These are phyloP conservation scores for Pangasius krempfi DNA, from an alignment of 2,797 vertebrate species.

Conservation along the genomic window DNA sequence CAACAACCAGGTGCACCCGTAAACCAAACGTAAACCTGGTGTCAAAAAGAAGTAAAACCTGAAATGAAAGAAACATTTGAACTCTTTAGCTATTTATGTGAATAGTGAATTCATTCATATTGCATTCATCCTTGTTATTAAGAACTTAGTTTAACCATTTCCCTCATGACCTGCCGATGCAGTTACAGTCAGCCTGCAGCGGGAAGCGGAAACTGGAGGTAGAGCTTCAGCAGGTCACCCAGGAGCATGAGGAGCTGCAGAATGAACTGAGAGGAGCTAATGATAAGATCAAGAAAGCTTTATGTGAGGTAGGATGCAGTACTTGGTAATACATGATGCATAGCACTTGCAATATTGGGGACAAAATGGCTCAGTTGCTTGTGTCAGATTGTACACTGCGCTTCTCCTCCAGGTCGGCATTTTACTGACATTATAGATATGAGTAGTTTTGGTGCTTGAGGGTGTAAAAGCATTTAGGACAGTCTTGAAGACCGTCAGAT, in stretches of 20 bases:
- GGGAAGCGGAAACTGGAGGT: constrained; percentile 85
- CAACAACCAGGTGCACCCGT: constrained; percentile 74
- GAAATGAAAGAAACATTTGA: neutral
- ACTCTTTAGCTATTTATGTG: neutral
- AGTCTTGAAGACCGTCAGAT: neutral
- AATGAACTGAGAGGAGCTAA: constrained; percentile 71
- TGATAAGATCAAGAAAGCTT: constrained; percentile 80
- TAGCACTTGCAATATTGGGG: neutral
- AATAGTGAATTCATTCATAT: neutral
- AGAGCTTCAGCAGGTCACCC: constrained; percentile 78
- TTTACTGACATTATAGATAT: neutral
- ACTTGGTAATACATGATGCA: neutral
- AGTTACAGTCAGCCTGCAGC: constrained; percentile 77
- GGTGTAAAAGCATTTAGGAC: neutral
- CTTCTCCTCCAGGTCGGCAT: neutral
- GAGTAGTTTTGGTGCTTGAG: neutral
- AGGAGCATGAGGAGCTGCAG: constrained; percentile 80
- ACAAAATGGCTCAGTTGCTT: neutral
- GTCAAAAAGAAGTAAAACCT: neutral
- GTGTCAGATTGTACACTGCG: neutral
- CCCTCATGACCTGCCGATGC: constrained; percentile 25
- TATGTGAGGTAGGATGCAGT: constrained; percentile 73
- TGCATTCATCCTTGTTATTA: neutral
- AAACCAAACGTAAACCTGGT: neutral
- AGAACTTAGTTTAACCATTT: neutral